A percentile compares a stretch with the other conserved stretches of the same genome.
These are phyloP conservation scores for Vesta saturnalis DNA, from an alignment of 2,888 invertebrate genomes.

Conservation along the genomic window DNA sequence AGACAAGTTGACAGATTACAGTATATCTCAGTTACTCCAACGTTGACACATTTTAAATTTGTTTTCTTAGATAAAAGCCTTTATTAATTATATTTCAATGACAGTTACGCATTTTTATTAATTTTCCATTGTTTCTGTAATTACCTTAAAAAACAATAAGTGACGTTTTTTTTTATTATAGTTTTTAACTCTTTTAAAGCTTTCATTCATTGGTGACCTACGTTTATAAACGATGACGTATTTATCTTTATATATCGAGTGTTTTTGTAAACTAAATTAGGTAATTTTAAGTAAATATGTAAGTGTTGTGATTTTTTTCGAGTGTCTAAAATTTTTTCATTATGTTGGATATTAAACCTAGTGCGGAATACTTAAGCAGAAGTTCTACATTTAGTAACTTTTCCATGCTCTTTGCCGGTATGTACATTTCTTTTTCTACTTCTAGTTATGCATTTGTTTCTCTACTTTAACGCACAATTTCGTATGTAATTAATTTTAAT, in stretches of 20 bases:
- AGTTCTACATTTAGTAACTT: slow-evolving; percentile 93
- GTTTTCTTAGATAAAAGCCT: slow-evolving; percentile 10
- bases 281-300: slow-evolving; percentile 21
- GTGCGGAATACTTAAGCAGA: slow-evolving; percentile 90
- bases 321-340: slow-evolving; percentile 24
- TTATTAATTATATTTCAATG: slow-evolving; percentile 12
- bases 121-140: neutral
- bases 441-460: neutral
- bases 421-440: neutral
- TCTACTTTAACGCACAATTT: neutral
- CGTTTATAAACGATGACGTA: neutral
- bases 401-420: slow-evolving; percentile 88
- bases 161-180: slow-evolving; percentile 1
- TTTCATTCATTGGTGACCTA: neutral
- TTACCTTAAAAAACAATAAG: neutral
- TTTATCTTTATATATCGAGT: neutral
- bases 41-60: slow-evolving; percentile 32
- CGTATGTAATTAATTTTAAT: neutral
- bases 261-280: neutral
- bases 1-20: slow-evolving; percentile 53
- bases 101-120: slow-evolving; percentile 10
- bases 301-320: slow-evolving; percentile 26
- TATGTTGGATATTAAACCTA: slow-evolving; percentile 93
- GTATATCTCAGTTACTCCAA: slow-evolving; percentile 30
- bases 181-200: no score